phyloP scores from a whole-genome alignment of 2,888 invertebrate species.

The Drymonia ruficornis region DNA sequence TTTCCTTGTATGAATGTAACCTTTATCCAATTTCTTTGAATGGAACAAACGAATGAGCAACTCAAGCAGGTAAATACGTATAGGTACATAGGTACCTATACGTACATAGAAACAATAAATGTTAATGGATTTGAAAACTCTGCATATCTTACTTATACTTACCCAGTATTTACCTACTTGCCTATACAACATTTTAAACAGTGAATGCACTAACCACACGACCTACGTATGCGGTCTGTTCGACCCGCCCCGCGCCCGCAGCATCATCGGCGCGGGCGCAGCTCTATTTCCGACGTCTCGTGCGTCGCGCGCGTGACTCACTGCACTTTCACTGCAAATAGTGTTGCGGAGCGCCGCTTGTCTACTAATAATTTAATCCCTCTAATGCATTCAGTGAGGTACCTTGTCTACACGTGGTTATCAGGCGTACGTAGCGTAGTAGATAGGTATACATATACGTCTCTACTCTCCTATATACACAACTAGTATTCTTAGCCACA shows the following conservation, averaged over 20 bases:
- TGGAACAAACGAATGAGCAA: too few species aligned
- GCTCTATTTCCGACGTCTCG: constrained; percentile 63
- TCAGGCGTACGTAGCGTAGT: constrained; percentile 11
- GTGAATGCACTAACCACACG: background rate
- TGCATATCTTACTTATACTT: too few species aligned
- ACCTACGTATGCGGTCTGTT: background rate
- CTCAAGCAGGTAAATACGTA: too few species aligned
- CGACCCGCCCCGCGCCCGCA: background rate
- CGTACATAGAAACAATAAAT: too few species aligned
- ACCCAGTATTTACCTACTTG: too few species aligned
- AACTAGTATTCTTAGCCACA: too few species aligned
- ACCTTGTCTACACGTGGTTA: constrained; percentile 25
- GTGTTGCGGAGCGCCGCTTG: constrained; percentile 51
- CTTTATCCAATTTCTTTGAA: too few species aligned
- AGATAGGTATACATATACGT: too few species aligned
- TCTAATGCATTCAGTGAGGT: constrained; percentile 46
- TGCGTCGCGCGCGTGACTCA: constrained; percentile 60
- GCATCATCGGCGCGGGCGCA: constrained; percentile 35
- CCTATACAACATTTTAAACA: too few species aligned
- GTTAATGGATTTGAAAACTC: too few species aligned
- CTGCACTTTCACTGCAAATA: constrained; percentile 76
- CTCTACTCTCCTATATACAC: constrained; percentile 5
- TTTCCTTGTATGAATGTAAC: too few species aligned
- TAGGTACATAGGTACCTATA: too few species aligned
- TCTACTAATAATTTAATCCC: constrained; percentile 62